These are phyloP conservation scores for Cephus pygmeus DNA, from an alignment of 2,888 invertebrate species.

Conservation along the genomic window DNA sequence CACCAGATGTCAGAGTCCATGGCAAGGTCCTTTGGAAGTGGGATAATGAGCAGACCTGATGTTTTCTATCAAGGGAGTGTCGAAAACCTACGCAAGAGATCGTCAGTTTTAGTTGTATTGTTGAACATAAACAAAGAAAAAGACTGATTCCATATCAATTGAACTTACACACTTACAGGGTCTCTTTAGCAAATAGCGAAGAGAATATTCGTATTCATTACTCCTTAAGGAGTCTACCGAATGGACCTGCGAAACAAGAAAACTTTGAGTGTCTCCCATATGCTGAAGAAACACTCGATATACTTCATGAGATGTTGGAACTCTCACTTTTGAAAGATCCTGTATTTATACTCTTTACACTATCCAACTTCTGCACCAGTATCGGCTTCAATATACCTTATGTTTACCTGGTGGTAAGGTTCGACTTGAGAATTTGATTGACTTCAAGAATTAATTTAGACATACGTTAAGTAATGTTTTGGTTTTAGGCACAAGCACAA, in stretches of 20 bases:
- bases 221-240: conserved; percentile 46
- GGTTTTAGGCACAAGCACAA: conserved; percentile 74
- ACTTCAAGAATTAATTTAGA: too few species aligned
- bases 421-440: too few species aligned
- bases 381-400: conserved; percentile 96
- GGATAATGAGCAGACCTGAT: conserved; percentile 87
- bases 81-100: conserved; percentile 65
- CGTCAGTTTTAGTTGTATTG: conserved; percentile 38
- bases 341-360: conserved; percentile 87
- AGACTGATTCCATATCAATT: background rate
- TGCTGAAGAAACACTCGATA: conserved; percentile 77
- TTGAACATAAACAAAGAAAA: background rate
- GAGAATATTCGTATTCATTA: conserved; percentile 33
- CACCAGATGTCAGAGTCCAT: conserved; percentile 40
- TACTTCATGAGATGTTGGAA: conserved; percentile 85
- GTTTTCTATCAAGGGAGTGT: conserved; percentile 89
- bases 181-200: conserved; percentile 40
- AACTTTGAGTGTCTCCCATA: conserved; percentile 68
- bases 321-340: conserved; percentile 85
- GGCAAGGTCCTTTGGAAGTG: conserved; percentile 71
- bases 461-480: background rate
- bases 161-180: conserved; percentile 27
- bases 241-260: conserved; percentile 34
- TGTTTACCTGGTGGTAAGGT: conserved; percentile 78
- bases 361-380: conserved; percentile 95